phyloP scores from a whole-genome alignment of 2,888 invertebrate genomes.

The Lasioglossum lativentre region DNA sequence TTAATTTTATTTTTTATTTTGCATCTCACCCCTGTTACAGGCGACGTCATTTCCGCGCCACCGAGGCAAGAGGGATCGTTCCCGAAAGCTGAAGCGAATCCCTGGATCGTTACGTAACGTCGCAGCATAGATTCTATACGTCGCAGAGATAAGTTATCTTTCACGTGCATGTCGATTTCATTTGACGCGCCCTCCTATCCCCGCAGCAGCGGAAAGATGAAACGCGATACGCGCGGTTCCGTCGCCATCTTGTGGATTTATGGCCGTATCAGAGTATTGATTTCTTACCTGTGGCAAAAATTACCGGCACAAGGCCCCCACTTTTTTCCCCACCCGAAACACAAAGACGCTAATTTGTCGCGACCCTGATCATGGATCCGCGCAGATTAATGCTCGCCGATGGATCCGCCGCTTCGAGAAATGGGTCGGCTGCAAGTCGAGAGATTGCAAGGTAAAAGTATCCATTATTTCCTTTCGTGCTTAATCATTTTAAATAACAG shows the following conservation, averaged over 20 bases:
- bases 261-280: constrained; percentile 58
- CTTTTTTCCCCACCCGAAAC: not conserved
- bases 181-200: constrained; percentile 19
- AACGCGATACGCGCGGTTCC: constrained; percentile 38
- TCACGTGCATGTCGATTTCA: constrained; percentile 25
- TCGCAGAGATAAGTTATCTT: constrained; percentile 46
- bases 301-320: constrained; percentile 28
- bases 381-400: not conserved
- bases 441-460: not conserved
- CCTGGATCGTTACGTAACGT: constrained; percentile 19
- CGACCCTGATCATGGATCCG: constrained; percentile 10
- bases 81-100: constrained; percentile 20
- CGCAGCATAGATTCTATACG: constrained; percentile 10
- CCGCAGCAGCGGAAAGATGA: constrained; percentile 28
- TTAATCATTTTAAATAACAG: not conserved
- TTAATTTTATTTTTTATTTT: not conserved
- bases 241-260: constrained; percentile 60
- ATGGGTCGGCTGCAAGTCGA: not conserved
- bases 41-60: not conserved
- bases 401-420: constrained; percentile 21
- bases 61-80: not conserved
- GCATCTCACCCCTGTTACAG: not conserved
- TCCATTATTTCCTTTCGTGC: not conserved
- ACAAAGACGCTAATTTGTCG: constrained; percentile 42
- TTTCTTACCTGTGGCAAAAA: constrained; percentile 54